Conservation (phyloP, 2,888 invertebrate species). For the Drosophila trichaetosa region DNA sequence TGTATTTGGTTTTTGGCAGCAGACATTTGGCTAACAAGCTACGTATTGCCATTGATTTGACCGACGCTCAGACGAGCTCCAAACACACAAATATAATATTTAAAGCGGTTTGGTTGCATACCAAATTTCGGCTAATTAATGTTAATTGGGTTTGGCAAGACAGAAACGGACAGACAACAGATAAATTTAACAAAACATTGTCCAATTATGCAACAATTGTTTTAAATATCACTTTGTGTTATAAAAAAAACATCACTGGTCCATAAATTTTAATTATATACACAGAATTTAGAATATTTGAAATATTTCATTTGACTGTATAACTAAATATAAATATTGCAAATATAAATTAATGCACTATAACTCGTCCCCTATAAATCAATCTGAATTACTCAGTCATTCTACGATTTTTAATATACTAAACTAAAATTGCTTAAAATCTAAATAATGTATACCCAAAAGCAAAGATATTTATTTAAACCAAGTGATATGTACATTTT, state of each 20-base stretch:
- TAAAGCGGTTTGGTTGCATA: neutral
- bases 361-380: neutral
- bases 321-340: neutral
- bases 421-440: no score
- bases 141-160: conserved; percentile 1
- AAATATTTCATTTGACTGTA: neutral
- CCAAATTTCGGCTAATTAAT: conserved; percentile 14
- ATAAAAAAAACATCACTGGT: neutral
- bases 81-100: conserved; percentile 7
- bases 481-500: neutral
- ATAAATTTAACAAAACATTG: neutral
- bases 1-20: conserved; percentile 2
- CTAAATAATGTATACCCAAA: no score
- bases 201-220: neutral
- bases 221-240: neutral
- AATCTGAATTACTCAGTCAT: neutral
- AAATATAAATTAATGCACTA: neutral
- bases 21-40: conserved; percentile 47
- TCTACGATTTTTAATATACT: neutral
- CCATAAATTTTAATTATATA: neutral
- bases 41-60: conserved; percentile 32
- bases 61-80: conserved; percentile 3
- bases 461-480: neutral
- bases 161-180: neutral
- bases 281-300: neutral